These are phyloP conservation scores for Nothocercus nigrocapillus DNA, from an alignment of 2,113 vertebrate genomes.

Conservation along the genomic window DNA sequence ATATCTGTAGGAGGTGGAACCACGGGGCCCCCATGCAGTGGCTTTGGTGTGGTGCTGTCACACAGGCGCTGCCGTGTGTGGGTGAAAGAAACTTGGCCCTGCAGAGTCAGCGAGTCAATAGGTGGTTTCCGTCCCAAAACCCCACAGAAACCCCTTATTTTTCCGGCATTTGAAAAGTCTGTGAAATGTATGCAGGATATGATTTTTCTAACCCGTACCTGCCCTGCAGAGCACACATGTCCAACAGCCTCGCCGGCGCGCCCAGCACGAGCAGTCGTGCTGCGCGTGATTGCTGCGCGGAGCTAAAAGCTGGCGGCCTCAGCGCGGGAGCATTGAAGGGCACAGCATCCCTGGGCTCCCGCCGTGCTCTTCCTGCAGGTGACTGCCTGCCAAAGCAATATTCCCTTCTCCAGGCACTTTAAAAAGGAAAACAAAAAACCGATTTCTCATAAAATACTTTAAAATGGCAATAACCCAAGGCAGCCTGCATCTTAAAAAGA, in stretches of 20 bases:
- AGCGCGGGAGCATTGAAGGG: neutral
- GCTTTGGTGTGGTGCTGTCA: accelerated
- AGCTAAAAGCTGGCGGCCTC: accelerated
- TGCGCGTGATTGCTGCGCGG: neutral
- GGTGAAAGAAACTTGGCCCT: neutral
- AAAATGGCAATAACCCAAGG: neutral
- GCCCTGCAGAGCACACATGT: neutral
- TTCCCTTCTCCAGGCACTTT: neutral
- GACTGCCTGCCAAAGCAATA: neutral
- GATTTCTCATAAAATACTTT: neutral
- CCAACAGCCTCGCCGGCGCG: neutral
- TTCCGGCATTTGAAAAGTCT: neutral
- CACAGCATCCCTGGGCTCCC: neutral
- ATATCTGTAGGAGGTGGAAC: accelerated
- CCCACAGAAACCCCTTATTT: neutral
- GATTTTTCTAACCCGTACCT: accelerated
- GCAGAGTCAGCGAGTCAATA: neutral
- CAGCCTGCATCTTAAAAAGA: neutral
- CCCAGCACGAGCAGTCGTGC: neutral
- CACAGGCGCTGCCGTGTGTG: neutral
- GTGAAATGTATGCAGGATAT: neutral
- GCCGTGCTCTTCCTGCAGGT: neutral
- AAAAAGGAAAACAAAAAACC: neutral
- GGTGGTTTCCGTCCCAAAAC: neutral
- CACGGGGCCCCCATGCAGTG: accelerated